Base-by-base conservation (phyloP, 2,888 invertebrate genomes). In the Catocala nupta region DNA sequence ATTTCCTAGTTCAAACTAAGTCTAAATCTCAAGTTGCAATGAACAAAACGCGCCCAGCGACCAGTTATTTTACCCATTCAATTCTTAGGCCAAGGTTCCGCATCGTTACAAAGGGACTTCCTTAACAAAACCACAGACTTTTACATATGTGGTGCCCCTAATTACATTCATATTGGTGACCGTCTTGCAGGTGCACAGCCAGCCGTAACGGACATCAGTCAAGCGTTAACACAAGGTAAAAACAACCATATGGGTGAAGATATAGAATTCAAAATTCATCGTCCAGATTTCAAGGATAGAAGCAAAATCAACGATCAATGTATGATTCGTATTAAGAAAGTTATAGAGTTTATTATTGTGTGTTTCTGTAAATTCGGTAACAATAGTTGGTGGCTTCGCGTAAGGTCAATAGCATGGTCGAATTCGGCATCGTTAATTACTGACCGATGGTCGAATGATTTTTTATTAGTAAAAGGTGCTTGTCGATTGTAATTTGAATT, bases 161-260 rank as follows among this genome's bases (percentile, higher is more conserved):
- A 93, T 93, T 92, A 91, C 91, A 84, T 87, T 92, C 86, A 84
- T 92, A 92, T 92, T 90, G 90, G 90, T 91, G 91, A 88, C 90
- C 90, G 88, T 88, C 90, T 88, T 86, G 87, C 91, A 91, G 91
- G 91, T 91, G 91, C 72, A 80, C 87, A 81, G 78, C 88, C 83
- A 83, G 84, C 83, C 90, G 85, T 87, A 86, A 90, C 92, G 87
- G 87, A 69, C 83, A 82, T 85, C 90, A 88, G 86, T 92, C 86
- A 91, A 78, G 81, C 89, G 81, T 74, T 82, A 82, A 83, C 45
- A 47, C 65, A 73, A 60, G 9, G 45, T 5, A 73, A 81, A 76
- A 34, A 34, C 45, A 45, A 78, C 74, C 71, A 56, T 78, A 76
- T 34, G 0, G 0, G 0, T 0, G 0, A 43, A 7, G 2, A 0